phyloP scores from a whole-genome alignment of 2,113 vertebrate genomes.

The Uria aalge region DNA sequence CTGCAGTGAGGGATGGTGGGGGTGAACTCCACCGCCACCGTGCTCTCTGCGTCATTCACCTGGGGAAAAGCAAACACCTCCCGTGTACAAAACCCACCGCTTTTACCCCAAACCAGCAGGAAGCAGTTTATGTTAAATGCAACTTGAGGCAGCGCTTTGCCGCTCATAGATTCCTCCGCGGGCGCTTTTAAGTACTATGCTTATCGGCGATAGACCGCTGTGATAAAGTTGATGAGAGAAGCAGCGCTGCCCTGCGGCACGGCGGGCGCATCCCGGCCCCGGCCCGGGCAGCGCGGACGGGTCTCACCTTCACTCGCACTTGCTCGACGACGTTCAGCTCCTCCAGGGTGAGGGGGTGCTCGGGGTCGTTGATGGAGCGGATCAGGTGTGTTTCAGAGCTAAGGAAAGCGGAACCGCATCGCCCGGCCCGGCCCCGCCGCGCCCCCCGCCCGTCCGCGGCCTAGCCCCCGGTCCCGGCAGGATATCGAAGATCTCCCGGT shows the following conservation, averaged over 20 bases:
- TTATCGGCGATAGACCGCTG: not conserved
- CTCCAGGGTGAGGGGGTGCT: conserved; percentile 93
- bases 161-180: rapidly evolving
- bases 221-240: rapidly evolving
- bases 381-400: conserved; percentile 91
- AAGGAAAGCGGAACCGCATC: conserved; percentile 74
- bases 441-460: not conserved
- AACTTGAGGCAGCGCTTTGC: not conserved
- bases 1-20: conserved; percentile 98
- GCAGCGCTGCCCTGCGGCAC: not conserved
- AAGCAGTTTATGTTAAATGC: not conserved
- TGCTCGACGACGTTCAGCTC: conserved; percentile 95
- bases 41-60: conserved; percentile 84
- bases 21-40: conserved; percentile 87
- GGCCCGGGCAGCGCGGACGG: not conserved
- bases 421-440: no score
- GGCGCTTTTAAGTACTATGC: rapidly evolving
- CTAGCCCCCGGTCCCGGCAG: not conserved
- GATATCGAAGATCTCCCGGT: conserved; percentile 88
- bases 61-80: conserved; percentile 16
- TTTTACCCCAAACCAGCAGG: not conserved
- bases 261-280: no score
- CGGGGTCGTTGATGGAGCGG: conserved; percentile 92
- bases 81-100: no score
- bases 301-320: conserved; percentile 82